A percentile compares a stretch with the other conserved stretches of the same genome.
Conservation (phyloP, 1,140 invertebrate genomes). For the Euura saliciscinereae region DNA sequence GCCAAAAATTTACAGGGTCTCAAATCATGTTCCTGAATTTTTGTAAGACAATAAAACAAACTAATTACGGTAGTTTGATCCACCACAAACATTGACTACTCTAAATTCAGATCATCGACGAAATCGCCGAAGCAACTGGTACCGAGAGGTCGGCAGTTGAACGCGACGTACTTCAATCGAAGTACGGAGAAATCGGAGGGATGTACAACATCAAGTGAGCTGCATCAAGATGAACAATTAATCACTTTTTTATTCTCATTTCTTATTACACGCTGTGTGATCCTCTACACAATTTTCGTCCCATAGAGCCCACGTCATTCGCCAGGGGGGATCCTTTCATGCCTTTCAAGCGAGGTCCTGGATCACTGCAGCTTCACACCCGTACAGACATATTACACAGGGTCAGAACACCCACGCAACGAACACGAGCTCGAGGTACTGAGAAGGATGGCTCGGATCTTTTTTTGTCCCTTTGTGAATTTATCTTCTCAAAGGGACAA, state of each 20-base stretch:
- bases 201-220: constrained; percentile 40
- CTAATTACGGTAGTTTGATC: constrained; percentile 13
- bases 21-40: neutral
- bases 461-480: no score
- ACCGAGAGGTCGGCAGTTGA: constrained; percentile 23
- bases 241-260: neutral
- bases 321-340: neutral
- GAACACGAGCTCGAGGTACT: no score
- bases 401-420: neutral
- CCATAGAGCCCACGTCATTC: neutral
- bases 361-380: neutral
- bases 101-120: constrained; percentile 28
- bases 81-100: constrained; percentile 15
- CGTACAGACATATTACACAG: neutral
- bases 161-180: constrained; percentile 25
- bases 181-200: constrained; percentile 33
- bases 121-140: constrained; percentile 24
- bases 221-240: neutral
- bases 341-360: neutral
- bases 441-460: no score
- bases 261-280: neutral
- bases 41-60: neutral
- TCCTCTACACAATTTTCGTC: neutral
- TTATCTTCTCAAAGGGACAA: no score
- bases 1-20: no score